Conservation (phyloP, 2,113 vertebrate genomes). For the Trichechus manatus region DNA sequence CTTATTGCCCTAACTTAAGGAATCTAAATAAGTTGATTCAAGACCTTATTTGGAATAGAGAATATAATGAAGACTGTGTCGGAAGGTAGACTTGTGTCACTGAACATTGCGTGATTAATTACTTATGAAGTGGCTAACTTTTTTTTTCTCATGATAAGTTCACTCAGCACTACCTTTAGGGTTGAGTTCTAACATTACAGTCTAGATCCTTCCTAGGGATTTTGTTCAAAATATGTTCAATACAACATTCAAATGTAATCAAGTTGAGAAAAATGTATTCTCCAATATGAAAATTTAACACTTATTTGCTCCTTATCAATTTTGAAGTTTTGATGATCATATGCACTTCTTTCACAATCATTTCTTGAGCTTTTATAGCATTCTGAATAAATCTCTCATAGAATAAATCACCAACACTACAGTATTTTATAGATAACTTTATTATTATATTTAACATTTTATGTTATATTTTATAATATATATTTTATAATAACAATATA, state of each 20-base stretch:
- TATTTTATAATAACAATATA: neutral
- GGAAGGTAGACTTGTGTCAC: neutral
- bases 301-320: neutral
- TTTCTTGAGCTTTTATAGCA: neutral
- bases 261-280: neutral
- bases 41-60: neutral
- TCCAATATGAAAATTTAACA: neutral
- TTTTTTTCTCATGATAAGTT: neutral
- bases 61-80: neutral
- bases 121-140: neutral
- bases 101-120: neutral
- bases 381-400: neutral
- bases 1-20: neutral
- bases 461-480: too few species aligned
- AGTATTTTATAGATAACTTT: neutral
- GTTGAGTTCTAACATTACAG: neutral
- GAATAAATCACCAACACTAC: neutral
- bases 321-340: neutral
- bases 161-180: neutral
- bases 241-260: neutral
- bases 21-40: neutral
- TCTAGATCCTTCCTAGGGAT: neutral
- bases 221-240: neutral
- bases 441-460: neutral
- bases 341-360: neutral